Evolutionary conservation across 2,888 invertebrate genomes (phyloP), one percentile per base, ranked within the genome.

Genomic region (Platycnemis pennipes): DNA sequence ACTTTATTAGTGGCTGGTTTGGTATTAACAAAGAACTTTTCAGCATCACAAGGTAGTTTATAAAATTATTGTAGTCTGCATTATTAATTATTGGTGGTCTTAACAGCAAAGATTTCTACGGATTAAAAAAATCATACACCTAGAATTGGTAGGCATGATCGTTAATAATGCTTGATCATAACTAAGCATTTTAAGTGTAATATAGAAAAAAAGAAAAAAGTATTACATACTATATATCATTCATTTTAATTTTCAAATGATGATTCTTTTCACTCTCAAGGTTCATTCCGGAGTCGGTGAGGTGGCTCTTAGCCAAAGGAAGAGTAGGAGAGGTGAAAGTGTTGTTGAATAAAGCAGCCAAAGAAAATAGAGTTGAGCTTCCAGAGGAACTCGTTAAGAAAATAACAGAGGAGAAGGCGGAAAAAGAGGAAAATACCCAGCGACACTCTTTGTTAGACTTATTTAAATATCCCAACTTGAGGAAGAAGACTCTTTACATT

Each of bases 201-300:
- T 16, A 49, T 49, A 16, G 19, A 3, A 49, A 3, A 49, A 49
- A 49, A 49, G 19, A 49, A 16, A 8, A 49, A 49, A 11, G 49
- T 11, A 11, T 0, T 49, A 49, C 13, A 3, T 49, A 49, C 49
- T 16, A 16, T 49, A 49, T 49, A 49, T 49, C 49, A 49, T 49
- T 16, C 49, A 49, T 49, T 49, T n/a, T n/a, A n/a, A n/a, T n/a
- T n/a, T n/a, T 77, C 3, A 77, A 77, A 77, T 13, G 4, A 42
- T 94, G n/a, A 19, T 94, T 86, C 85, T 31, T 94, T 94, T 86
- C 7, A 42, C 85, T 88, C 95, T 95, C 63, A 94, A 97, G 97
- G 97, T 97, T 98, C 94, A 97, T 98, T 95, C 98, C 98, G 0
- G 98, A 98, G 96, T 98, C 98, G 0, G 97, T 97, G 13, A 97